Evolutionary conservation across 2,113 vertebrate species (phyloP).

Genomic region (Phaethornis superciliosus): DNA sequence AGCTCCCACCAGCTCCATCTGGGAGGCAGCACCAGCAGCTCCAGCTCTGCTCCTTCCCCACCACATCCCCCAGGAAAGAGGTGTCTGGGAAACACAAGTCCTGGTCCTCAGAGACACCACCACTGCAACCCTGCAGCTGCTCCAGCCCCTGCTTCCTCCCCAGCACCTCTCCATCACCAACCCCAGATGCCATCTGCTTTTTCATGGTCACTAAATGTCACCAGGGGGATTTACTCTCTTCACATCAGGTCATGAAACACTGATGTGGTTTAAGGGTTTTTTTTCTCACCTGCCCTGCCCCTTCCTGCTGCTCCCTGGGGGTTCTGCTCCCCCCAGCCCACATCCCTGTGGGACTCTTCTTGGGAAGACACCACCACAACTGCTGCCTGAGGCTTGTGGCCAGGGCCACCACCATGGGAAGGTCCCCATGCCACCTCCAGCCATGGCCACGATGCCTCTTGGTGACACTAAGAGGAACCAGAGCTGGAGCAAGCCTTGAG

Average conservation of each 20-base stretch:
- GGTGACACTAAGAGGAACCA: neutral
- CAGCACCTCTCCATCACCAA: neutral
- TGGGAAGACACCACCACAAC: neutral
- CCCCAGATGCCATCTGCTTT: neutral
- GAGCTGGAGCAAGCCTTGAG: neutral
- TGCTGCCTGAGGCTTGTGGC: fast-evolving
- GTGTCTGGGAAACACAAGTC: fast-evolving
- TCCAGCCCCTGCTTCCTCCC: neutral
- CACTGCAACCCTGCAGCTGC: neutral
- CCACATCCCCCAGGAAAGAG: neutral
- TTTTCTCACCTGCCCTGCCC: neutral
- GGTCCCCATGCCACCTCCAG: neutral
- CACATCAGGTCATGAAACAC: neutral
- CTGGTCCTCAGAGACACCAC: neutral
- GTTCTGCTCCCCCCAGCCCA: neutral
- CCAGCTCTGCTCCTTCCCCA: neutral
- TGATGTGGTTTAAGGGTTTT: neutral
- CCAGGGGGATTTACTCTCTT: neutral
- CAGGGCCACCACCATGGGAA: neutral
- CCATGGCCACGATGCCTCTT: neutral
- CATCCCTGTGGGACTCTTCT: neutral
- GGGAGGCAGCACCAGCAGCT: neutral
- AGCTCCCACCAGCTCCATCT: neutral
- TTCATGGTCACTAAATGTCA: neutral
- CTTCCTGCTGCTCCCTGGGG: neutral